Evolutionary conservation across 1,140 invertebrate genomes (phyloP), one percentile per base, ranked within the genome.

Genomic region (Pinna nobilis): DNA sequence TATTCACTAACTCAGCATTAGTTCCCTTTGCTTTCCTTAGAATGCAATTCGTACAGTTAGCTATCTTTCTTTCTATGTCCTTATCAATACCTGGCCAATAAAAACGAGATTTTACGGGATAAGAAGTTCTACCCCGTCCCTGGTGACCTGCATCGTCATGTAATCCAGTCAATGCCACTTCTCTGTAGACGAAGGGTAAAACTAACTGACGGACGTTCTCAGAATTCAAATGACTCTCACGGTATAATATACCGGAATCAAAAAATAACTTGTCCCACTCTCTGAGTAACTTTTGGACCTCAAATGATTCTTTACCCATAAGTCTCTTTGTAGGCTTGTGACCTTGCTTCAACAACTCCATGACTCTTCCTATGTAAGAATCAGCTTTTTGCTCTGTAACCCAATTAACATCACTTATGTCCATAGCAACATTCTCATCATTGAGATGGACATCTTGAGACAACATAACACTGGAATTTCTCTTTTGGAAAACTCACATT

Each of bases 401-500:
- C 50, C 50, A 51, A 20, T 51, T 51, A 2, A 51, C 50, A 18
- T 15, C 30, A 20, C 15, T 4, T 3, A 51, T 15, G 1, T 51
- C 20, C 20, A n/a, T n/a, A n/a, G n/a, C n/a, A n/a, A n/a, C n/a
- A n/a, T n/a, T n/a, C n/a, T n/a, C n/a, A n/a, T n/a, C n/a, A n/a
- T n/a, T n/a, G n/a, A n/a, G n/a, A n/a, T n/a, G n/a, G n/a, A n/a
- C n/a, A n/a, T n/a, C n/a, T n/a, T n/a, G n/a, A n/a, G n/a, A n/a
- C n/a, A n/a, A n/a, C n/a, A n/a, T n/a, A n/a, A n/a, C n/a, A n/a
- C n/a, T n/a, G n/a, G n/a, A n/a, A n/a, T n/a, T n/a, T n/a, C n/a
- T n/a, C n/a, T 32, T 32, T 30, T 65, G 30, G 70, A 76, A 32
- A 76, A 70, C 25, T 70, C 68, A 60, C 51, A 70, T 68, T 79